Base-by-base conservation (phyloP, 1,140 invertebrate species). In the Wasmannia auropunctata region DNA sequence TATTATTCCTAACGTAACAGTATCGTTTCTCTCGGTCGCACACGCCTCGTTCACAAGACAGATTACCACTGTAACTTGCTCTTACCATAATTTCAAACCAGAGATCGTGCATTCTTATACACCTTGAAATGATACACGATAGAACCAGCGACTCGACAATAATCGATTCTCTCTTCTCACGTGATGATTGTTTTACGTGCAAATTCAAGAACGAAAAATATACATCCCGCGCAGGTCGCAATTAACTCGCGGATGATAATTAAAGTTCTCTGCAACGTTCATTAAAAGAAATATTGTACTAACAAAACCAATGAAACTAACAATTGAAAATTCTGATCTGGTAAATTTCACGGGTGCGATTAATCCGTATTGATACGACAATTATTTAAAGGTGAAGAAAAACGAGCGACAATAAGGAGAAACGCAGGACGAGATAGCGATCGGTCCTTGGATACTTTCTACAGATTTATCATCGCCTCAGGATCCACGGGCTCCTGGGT, bases 401-500 rank as follows among this genome's bases (percentile, higher is more conserved):
- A 46, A 40, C 34, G 63, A 58, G 25, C 14, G 28, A 69, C 37
- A 56, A 69, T n/a, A 46, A 83, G 22, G 25, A 72, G 70, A 54
- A 19, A 54, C 3, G 74, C 8, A 19, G 2, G 14, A 28, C 11
- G 11, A 67, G 54, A 86, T 51, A 56, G 72, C 58, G 67, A 49
- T 14, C n/a, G 51, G n/a, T n/a, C 74, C 60, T 86, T 51, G 87
- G 25, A 86, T 76, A 87, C 84, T 89, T 75, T 81, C 58, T 85
- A 80, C 40, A 93, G 86, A 93, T 93, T 93, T 92, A 93, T 93
- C 90, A 92, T 90, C 87, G 92, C 90, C 87, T 56, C 84, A n/a
- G 63, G 91, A 79, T 86, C 62, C 60, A 67, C 28, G 60, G 86
- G 89, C 90, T 91, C 70, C 88, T 63, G 88, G 85, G 60, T 84